Evolutionary conservation across 2,113 vertebrate species (phyloP).

Genomic region (Sapajus apella): DNA sequence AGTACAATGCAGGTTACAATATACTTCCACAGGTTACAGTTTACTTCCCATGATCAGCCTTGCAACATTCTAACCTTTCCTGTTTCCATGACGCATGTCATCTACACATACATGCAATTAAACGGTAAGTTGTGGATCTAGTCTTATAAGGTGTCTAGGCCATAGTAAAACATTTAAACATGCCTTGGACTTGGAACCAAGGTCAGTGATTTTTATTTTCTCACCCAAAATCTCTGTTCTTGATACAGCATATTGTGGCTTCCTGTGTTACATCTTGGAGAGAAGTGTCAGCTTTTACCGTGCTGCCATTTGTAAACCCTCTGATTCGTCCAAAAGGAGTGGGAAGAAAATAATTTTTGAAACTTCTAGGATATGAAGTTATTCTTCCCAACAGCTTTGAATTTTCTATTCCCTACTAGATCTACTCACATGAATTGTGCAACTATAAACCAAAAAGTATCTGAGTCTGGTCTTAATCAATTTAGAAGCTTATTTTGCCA

Average conservation of each 20-base stretch:
- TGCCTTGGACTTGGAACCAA: slow-evolving; percentile 18
- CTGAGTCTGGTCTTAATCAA: too few species aligned
- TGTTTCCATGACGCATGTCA: neutral
- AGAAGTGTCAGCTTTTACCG: slow-evolving; percentile 15
- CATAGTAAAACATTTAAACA: slow-evolving; percentile 34
- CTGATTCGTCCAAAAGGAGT: neutral
- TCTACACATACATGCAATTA: neutral
- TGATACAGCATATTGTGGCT: neutral
- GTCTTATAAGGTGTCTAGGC: neutral
- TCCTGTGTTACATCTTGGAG: neutral
- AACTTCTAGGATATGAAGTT: neutral
- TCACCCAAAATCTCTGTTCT: neutral
- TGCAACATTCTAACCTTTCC: neutral
- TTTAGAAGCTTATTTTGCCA: too few species aligned
- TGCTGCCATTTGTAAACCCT: neutral
- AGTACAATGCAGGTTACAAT: neutral
- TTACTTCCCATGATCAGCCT: too few species aligned
- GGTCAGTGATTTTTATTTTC: slow-evolving; percentile 51
- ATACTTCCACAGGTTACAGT: neutral
- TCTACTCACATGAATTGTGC: neutral
- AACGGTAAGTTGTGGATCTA: neutral
- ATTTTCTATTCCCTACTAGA: neutral
- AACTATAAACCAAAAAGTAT: too few species aligned
- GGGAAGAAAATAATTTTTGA: neutral
- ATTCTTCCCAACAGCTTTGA: slow-evolving; percentile 13